phyloP scores from a whole-genome alignment of 2,113 vertebrate species.

The Nothocercus julius region DNA sequence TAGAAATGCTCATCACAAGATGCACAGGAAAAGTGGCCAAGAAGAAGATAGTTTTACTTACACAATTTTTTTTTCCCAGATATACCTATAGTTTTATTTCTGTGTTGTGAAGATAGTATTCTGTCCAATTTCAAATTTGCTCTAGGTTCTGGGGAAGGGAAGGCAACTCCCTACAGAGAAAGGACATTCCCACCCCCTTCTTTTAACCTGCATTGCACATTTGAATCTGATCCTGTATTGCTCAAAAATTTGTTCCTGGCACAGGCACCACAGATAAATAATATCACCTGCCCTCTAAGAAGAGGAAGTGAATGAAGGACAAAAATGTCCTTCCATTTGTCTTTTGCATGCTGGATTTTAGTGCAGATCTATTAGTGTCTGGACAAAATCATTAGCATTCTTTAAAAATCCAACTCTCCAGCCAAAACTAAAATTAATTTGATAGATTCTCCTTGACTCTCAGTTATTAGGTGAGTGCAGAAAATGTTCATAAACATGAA shows the following conservation, averaged over 20 bases:
- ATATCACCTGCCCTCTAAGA: neutral
- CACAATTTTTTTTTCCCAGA: neutral
- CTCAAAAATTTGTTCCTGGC: neutral
- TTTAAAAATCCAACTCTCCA: constrained; percentile 52
- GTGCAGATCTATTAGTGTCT: constrained; percentile 57
- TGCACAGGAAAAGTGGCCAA: neutral
- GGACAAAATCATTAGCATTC: constrained; percentile 54
- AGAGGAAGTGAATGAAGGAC: constrained; percentile 18
- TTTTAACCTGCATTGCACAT: neutral
- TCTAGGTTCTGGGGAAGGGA: neutral
- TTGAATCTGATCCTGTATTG: neutral
- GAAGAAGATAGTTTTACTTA: neutral
- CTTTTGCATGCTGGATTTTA: constrained; percentile 13
- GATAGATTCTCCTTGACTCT: constrained; percentile 58
- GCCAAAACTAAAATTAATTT: constrained; percentile 67
- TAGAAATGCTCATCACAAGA: neutral
- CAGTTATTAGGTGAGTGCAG: constrained; percentile 49
- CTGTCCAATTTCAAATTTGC: neutral
- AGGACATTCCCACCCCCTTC: neutral
- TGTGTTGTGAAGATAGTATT: fast-evolving
- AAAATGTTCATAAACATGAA: constrained; percentile 63
- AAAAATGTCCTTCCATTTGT: constrained; percentile 19
- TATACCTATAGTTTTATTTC: neutral
- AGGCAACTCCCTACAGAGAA: neutral
- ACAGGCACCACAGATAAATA: neutral